Percentiles rank a stretch among this genome's conserved stretches.
Evolutionary conservation across 92 coral and sea anemone genomes (phyloP).

Genomic region (Porites evermanni): DNA sequence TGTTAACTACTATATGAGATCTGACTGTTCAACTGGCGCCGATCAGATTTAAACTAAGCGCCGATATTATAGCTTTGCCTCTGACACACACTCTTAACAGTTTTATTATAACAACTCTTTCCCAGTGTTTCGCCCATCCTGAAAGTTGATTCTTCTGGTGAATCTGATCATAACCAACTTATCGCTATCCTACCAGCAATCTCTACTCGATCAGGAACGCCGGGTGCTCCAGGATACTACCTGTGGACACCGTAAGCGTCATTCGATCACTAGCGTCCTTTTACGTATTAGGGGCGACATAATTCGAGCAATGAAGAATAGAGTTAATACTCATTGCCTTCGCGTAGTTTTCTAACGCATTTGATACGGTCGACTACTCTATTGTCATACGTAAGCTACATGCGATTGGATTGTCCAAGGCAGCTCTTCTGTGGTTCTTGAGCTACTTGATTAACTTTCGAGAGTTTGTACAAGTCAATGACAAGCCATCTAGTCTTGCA

Average conservation of each 20-base stretch:
- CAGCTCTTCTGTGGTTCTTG: slow-evolving; percentile 3
- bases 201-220: slow-evolving; percentile 40
- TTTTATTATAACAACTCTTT: slow-evolving; percentile 31
- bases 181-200: slow-evolving; percentile 60
- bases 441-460: slow-evolving; percentile 20
- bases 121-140: slow-evolving; percentile 49
- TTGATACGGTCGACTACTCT: slow-evolving; percentile 64
- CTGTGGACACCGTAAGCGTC: slow-evolving; percentile 34
- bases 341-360: slow-evolving; percentile 66
- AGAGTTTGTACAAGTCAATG: slow-evolving; percentile 24
- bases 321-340: slow-evolving; percentile 36
- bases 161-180: slow-evolving; percentile 40
- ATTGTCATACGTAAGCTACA: slow-evolving; percentile 44
- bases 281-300: slow-evolving; percentile 58
- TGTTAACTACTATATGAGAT: slow-evolving; percentile 40
- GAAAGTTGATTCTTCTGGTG: slow-evolving; percentile 40
- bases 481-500: slow-evolving; percentile 33
- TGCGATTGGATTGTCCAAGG: slow-evolving; percentile 21
- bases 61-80: slow-evolving; percentile 43
- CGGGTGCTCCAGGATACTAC: slow-evolving; percentile 11
- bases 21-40: slow-evolving; percentile 66
- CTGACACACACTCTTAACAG: background rate
- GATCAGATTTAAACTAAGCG: slow-evolving; percentile 51
- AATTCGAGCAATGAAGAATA: slow-evolving; percentile 54
- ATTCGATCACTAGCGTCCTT: slow-evolving; percentile 8